Base-by-base conservation (phyloP, 2,888 invertebrate species). In the Carpatolechia fugitivella region DNA sequence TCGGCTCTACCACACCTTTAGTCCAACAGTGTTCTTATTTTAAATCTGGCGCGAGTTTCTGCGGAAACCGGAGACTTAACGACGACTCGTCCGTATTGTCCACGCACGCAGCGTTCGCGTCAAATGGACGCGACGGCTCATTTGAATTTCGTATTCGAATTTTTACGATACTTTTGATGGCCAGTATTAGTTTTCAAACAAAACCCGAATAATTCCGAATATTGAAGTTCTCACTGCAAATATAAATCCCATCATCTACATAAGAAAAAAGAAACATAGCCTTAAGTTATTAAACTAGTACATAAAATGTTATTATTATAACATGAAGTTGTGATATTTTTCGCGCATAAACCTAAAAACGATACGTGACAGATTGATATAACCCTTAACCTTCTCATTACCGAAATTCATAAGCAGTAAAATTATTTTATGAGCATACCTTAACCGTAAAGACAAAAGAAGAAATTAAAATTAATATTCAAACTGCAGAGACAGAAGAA, bases 71-170 rank as follows among this genome's bases (percentile, higher is more conserved):
- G 76, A 78, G 80, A 83, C 80, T 89, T 87, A 83, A 89, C 85
- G 86, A 87, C 79, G 78, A 69, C 77, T 82, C 85, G 84, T 88
- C 88, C 74, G 80, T 69, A 87, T 87, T 88, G 87, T 86, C 85
- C 85, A 76, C 71, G 74, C 86, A 87, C 88, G 87, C 72, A 82
- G 78, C 74, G 71, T 70, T 74, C 71, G 72, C 70, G 70, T 66
- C 73, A 68, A 77, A 75, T 74, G 76, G 76, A 74, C 72, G 72
- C 77, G 77, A 76, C 80, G 82, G 44, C 44, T 44, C 74, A 88
- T 87, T 87, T 87, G 83, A 86, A 87, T 86, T 82, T 79, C 72
- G 74, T 75, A 76, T 74, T 70, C 63, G 71, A 73, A 69, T 65
- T 69, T 78, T 80, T 76, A 78, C 74, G 76, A 62, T 11, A 24